These are phyloP conservation scores for Hydrotaea diabolus DNA, from an alignment of 2,888 invertebrate species.

Conservation along the genomic window DNA sequence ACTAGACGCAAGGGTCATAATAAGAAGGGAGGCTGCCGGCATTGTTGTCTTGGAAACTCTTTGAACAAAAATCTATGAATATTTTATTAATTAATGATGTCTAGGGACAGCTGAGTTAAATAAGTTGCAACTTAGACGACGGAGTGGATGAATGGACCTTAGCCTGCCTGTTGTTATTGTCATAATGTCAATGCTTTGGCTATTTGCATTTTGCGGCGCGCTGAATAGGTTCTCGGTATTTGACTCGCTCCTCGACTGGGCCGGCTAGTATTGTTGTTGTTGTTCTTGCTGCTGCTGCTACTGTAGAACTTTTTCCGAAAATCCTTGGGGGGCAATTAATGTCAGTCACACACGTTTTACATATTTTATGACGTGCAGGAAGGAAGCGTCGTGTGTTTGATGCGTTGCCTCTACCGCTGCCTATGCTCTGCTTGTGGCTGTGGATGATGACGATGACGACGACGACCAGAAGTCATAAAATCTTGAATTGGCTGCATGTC, in stretches of 20 bases:
- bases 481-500: slow-evolving; percentile 58
- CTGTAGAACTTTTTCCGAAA: slow-evolving; percentile 37
- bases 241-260: slow-evolving; percentile 38
- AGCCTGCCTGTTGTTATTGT: background rate
- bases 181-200: slow-evolving; percentile 46
- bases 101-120: slow-evolving; percentile 72
- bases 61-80: slow-evolving; percentile 63
- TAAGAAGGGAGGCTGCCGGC: background rate
- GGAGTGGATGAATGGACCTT: too few relatives aligned
- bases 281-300: slow-evolving; percentile 21
- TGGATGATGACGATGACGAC: background rate
- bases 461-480: slow-evolving; percentile 59
- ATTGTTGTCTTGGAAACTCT: slow-evolving; percentile 62
- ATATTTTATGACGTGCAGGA: slow-evolving; percentile 57
- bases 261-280: slow-evolving; percentile 33
- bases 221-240: slow-evolving; percentile 61
- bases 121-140: slow-evolving; percentile 51
- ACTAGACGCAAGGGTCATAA: slow-evolving; percentile 6
- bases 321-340: slow-evolving; percentile 66
- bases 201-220: slow-evolving; percentile 52
- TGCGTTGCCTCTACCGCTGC: background rate
- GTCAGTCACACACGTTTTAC: slow-evolving; percentile 68
- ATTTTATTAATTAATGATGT: slow-evolving; percentile 75
- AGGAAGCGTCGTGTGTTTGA: background rate
- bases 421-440: too few relatives aligned